Base-by-base conservation (phyloP, 2,888 invertebrate genomes). In the Mallateleia sp. region DNA sequence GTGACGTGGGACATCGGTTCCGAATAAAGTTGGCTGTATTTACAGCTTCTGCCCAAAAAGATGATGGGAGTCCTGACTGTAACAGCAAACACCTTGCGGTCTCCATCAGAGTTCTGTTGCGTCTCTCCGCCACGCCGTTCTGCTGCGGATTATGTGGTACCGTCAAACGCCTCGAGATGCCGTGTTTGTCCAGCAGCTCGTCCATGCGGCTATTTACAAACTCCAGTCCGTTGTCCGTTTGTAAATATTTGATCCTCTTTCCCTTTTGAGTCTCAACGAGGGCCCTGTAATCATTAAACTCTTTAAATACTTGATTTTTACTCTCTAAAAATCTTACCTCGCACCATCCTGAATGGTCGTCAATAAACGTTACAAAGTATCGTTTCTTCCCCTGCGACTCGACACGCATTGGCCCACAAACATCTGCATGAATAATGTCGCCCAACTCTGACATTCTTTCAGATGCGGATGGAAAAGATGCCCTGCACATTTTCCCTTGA, bases 61-160 rank as follows among this genome's bases (percentile, higher is more conserved):
- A n/a, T n/a, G n/a, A 9, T 90, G 81, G 24, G 84, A 91, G 54
- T 18, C 74, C 79, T 18, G 85, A 66, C 20, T 91, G 69, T 0
- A 80, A 42, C 22, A 93, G 28, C 78, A 93, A 89, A 9, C 88
- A 79, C 28, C 91, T 85, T 8, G 91, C 91, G 14, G 77, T 67
- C n/a, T n/a, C n/a, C n/a, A n/a, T n/a, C n/a, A n/a, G n/a, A n/a
- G n/a, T n/a, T n/a, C n/a, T n/a, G n/a, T 18, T 91, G 89, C 45
- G n/a, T n/a, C n/a, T n/a, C n/a, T n/a, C n/a, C n/a, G n/a, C n/a
- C n/a, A n/a, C n/a, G n/a, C n/a, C 93, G 87, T 92, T 93, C 28
- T 90, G 89, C 62, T 91, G 88, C 3, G 90, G 91, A 7, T 78
- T 90, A 47, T 91, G 81, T 0, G 92, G 82, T 11, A 88, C 81